A percentile compares a stretch with the other conserved stretches of the same genome.
These are phyloP conservation scores for Sepioteuthis lessoniana DNA, from an alignment of 2,888 invertebrate genomes.

Conservation along the genomic window DNA sequence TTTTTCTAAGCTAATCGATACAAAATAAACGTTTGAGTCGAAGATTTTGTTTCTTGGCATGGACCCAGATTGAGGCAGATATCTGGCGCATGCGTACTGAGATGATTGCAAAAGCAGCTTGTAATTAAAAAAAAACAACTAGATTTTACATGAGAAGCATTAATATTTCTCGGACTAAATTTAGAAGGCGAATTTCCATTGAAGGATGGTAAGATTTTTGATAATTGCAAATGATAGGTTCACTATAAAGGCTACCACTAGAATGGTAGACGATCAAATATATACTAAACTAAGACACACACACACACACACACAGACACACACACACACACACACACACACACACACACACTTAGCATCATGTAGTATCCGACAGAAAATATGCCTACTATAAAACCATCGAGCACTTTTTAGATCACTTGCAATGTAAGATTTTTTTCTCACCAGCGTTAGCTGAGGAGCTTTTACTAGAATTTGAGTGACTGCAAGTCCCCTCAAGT, in stretches of 20 bases:
- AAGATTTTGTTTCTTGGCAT: neutral
- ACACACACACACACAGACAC: no score
- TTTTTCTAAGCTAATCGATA: neutral
- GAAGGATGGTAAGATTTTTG: neutral
- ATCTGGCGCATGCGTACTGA: slow-evolving; percentile 8
- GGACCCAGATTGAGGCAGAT: neutral
- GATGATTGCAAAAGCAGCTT: neutral
- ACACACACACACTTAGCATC: no score
- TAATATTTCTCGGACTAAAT: slow-evolving; percentile 33
- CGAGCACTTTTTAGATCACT: no score
- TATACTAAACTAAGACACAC: no score
- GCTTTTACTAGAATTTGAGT: no score
- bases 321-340: no score
- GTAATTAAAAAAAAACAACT: neutral
- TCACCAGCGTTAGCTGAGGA: no score
- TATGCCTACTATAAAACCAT: no score
- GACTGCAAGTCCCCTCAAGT: no score
- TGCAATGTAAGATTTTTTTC: no score
- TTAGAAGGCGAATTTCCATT: neutral
- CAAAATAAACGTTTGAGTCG: neutral
- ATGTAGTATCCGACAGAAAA: no score
- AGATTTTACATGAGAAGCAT: neutral
- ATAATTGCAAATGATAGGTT: neutral
- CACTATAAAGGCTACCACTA: neutral
- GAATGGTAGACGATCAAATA: neutral